These are phyloP conservation scores for Helicoverpa armigera DNA, from an alignment of 1,140 invertebrate genomes.

Conservation along the genomic window DNA sequence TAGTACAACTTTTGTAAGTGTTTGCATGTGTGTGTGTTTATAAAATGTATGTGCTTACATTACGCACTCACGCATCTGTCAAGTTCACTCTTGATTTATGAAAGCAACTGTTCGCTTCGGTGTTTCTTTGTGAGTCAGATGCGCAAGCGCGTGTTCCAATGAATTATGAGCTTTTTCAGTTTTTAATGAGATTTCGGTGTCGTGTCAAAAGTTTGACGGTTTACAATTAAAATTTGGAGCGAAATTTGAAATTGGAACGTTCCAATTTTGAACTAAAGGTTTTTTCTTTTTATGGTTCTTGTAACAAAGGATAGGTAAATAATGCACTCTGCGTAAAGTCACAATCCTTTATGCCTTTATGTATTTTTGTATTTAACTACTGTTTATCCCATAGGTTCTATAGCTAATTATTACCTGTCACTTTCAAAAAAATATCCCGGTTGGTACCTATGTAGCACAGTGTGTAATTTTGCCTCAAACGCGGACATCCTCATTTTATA, in stretches of 20 bases:
- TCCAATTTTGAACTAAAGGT: neutral
- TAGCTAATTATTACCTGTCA: too few species aligned
- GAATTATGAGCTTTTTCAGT: conserved; percentile 21
- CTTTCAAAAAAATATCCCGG: too few species aligned
- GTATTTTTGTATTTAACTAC: too few species aligned
- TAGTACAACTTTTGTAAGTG: neutral
- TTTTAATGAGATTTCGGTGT: conserved; percentile 42
- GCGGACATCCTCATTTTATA: too few species aligned
- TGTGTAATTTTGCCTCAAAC: too few species aligned
- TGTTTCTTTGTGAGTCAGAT: conserved; percentile 71
- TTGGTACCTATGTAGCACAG: too few species aligned
- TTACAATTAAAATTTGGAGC: conserved; percentile 7
- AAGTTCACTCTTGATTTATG: conserved; percentile 72
- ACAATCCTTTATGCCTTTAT: too few species aligned
- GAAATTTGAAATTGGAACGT: neutral
- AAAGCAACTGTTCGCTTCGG: conserved; percentile 55
- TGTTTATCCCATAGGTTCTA: too few species aligned
- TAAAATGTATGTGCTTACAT: neutral
- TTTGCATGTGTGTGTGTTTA: neutral
- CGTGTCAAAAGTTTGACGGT: conserved; percentile 16
- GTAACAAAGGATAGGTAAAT: too few species aligned
- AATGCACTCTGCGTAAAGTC: neutral
- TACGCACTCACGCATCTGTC: conserved; percentile 53
- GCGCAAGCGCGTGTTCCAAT: conserved; percentile 49
- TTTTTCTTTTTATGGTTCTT: neutral